A percentile compares a stretch with the other conserved stretches of the same genome.
phyloP scores from a whole-genome alignment of 1,140 invertebrate genomes.

The Drosophila elegans region DNA sequence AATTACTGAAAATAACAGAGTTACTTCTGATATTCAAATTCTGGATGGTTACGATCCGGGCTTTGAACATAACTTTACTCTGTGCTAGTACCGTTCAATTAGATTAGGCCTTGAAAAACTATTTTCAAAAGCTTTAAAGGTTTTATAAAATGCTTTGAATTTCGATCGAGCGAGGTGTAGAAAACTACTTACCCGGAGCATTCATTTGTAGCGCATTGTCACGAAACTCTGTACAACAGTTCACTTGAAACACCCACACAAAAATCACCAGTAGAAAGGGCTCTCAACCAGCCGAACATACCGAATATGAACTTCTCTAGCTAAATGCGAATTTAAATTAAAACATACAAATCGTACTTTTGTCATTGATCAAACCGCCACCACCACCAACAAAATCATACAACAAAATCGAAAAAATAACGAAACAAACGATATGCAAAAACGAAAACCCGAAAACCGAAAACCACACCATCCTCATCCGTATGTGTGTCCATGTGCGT shows the following conservation, averaged over 20 bases:
- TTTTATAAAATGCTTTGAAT: too few relatives aligned
- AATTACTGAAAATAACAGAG: too few relatives aligned
- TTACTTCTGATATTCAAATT: too few relatives aligned
- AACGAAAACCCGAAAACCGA: conserved; percentile 39
- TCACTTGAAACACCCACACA: conserved; percentile 40
- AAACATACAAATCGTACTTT: conserved; percentile 72
- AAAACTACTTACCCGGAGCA: too few relatives aligned
- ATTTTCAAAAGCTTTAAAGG: too few relatives aligned
- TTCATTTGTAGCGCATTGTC: conserved; percentile 44
- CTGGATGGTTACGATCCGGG: too few relatives aligned
- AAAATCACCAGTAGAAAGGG: conserved; percentile 48
- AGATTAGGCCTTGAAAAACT: too few relatives aligned
- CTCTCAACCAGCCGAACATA: conserved; percentile 22
- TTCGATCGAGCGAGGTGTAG: too few relatives aligned
- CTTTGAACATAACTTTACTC: too few relatives aligned
- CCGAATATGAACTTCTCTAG: conserved; percentile 39
- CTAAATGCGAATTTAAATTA: conserved; percentile 59
- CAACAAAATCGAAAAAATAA: conserved; percentile 54
- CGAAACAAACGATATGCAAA: conserved; percentile 43
- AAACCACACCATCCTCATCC: conserved; percentile 45
- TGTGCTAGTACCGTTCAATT: too few relatives aligned
- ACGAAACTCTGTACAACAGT: conserved; percentile 17
- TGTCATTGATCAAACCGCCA: conserved; percentile 72
- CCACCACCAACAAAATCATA: conserved; percentile 54
- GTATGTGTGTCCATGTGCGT: conserved; percentile 47